Percentiles rank a stretch among this genome's conserved stretches.
phyloP scores from a whole-genome alignment of 92 coral and sea anemone genomes.

The Zoanthus gigantus region DNA sequence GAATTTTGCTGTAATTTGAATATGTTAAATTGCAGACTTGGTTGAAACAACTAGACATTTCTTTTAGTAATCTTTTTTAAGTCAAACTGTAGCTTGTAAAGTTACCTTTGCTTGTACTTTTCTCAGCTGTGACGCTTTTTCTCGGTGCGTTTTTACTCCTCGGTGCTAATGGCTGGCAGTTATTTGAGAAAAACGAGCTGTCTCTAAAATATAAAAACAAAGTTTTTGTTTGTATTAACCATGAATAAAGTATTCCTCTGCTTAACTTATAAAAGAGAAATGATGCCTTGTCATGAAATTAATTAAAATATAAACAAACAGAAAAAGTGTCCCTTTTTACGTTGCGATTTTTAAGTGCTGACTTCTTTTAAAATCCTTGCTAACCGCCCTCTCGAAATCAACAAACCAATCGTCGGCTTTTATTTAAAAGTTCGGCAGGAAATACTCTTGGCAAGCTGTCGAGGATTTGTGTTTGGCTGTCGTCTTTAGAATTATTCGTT shows the following conservation, averaged over 20 bases:
- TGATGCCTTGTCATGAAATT: background rate
- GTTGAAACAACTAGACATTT: constrained; percentile 8
- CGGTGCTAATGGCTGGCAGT: background rate
- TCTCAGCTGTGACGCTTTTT: background rate
- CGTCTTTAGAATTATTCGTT: background rate
- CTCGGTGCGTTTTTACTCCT: background rate
- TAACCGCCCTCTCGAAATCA: background rate
- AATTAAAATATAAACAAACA: background rate
- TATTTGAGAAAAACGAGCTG: background rate
- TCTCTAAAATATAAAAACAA: background rate
- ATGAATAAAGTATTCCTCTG: no score
- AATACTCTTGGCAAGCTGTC: background rate
- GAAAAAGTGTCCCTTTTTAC: background rate
- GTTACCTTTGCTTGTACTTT: background rate
- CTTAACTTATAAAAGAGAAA: background rate
- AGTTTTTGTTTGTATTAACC: background rate
- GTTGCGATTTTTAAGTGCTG: background rate
- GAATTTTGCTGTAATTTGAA: background rate
- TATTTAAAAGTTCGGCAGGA: background rate
- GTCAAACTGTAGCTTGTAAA: background rate
- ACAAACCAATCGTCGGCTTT: background rate
- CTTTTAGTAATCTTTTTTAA: background rate
- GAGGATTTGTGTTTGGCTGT: background rate
- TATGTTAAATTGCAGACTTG: background rate
- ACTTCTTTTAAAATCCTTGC: background rate